Percentiles rank a stretch among this genome's conserved stretches.
phyloP scores from a whole-genome alignment of 1,140 invertebrate species.

The Ceratina australensis region DNA sequence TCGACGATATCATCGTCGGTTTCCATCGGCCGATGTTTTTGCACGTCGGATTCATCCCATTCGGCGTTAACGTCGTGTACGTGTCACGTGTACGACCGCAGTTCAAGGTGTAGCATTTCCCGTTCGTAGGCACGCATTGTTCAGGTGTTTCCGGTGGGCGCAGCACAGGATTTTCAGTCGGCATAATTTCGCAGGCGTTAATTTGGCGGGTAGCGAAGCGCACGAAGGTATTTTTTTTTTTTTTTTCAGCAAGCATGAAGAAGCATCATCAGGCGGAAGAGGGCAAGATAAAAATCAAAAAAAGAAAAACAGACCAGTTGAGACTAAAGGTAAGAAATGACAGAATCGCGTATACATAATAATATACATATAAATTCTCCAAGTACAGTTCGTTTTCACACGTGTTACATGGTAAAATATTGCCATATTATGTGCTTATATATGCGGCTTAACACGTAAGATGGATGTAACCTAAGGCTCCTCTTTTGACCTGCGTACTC shows the following conservation, averaged over 20 bases:
- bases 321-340: conserved; percentile 73
- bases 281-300: conserved; percentile 81
- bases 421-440: neutral
- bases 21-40: conserved; percentile 1
- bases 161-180: conserved; percentile 41
- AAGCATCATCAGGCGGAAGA: conserved; percentile 81
- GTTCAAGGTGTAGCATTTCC: neutral
- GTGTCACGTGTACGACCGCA: neutral
- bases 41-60: neutral
- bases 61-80: neutral
- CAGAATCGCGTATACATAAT: conserved; percentile 51
- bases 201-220: conserved; percentile 80
- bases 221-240: conserved; percentile 71
- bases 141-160: neutral
- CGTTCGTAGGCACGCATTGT: neutral
- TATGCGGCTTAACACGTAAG: neutral
- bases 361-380: neutral
- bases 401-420: neutral
- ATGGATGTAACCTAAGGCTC: too few relatives aligned
- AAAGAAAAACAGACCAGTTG: conserved; percentile 80
- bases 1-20: conserved; percentile 56
- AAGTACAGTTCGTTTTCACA: neutral
- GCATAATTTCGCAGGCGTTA: conserved; percentile 76
- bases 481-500: too few relatives aligned
- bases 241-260: conserved; percentile 80